Evolutionary conservation across 2,797 vertebrate species (phyloP).

Genomic region (Siniperca obscura): DNA sequence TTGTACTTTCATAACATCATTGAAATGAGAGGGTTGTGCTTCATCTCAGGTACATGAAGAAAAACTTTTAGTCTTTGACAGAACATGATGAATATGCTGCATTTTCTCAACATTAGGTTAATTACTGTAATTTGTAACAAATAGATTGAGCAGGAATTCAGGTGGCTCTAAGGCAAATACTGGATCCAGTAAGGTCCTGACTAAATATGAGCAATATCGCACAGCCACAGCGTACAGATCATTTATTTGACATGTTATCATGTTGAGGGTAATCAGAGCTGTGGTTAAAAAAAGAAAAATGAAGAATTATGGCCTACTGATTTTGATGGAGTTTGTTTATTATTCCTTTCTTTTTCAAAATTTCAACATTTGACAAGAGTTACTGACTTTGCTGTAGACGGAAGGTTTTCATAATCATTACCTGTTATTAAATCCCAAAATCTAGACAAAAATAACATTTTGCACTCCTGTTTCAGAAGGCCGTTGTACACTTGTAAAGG

Average conservation of each 20-base stretch:
- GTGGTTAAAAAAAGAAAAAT: conserved; percentile 7
- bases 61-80: conserved; percentile 19
- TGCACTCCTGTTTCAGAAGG: not conserved
- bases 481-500: conserved; percentile 39
- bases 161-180: conserved; percentile 17
- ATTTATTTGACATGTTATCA: conserved; percentile 10
- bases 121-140: conserved; percentile 49
- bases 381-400: not conserved
- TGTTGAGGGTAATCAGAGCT: conserved; percentile 18
- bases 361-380: not conserved
- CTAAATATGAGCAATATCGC: conserved; percentile 30
- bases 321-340: not conserved
- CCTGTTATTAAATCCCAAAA: conserved; percentile 12
- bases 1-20: conserved; percentile 5
- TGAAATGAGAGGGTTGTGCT: conserved; percentile 3
- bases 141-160: not conserved
- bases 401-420: not conserved
- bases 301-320: not conserved
- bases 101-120: conserved; percentile 28
- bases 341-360: not conserved
- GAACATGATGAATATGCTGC: conserved; percentile 38
- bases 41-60: conserved; percentile 14
- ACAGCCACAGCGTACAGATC: not conserved
- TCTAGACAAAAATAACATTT: conserved; percentile 11
- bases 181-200: not conserved